phyloP scores from a whole-genome alignment of 1,140 invertebrate species.

The Anagrus nilaparvatae region DNA sequence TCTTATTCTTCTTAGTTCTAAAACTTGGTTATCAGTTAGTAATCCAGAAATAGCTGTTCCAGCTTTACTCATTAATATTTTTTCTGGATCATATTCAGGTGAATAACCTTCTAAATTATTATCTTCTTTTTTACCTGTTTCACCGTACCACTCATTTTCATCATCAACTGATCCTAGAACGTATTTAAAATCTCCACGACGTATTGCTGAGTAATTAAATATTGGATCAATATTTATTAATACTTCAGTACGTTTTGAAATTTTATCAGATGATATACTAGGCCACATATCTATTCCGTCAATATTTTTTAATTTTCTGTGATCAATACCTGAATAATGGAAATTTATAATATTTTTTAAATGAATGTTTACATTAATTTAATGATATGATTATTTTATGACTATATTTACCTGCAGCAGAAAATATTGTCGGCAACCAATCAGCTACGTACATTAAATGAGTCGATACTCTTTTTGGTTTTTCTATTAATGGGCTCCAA shows the following conservation, averaged over 20 bases:
- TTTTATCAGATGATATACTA: constrained; percentile 42
- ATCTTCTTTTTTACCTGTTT: constrained; percentile 31
- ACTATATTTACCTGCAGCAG: constrained; percentile 54
- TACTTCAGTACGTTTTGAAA: constrained; percentile 51
- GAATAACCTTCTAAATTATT: constrained; percentile 11
- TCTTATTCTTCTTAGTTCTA: too few relatives aligned
- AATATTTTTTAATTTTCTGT: constrained; percentile 33
- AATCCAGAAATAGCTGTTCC: constrained; percentile 38
- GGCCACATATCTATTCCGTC: constrained; percentile 68
- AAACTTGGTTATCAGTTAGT: constrained; percentile 36
- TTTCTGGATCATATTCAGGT: constrained; percentile 36
- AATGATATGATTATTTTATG: too few relatives aligned
- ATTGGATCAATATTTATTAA: constrained; percentile 67
- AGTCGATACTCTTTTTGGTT: constrained; percentile 52
- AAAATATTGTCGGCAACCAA: constrained; percentile 75
- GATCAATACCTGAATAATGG: constrained; percentile 18
- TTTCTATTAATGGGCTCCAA: constrained; percentile 60
- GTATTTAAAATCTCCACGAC: constrained; percentile 63
- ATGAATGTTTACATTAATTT: too few relatives aligned
- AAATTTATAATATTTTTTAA: too few relatives aligned
- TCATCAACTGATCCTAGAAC: constrained; percentile 48
- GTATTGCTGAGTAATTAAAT: constrained; percentile 48
- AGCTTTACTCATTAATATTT: constrained; percentile 41
- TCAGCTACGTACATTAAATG: constrained; percentile 75
- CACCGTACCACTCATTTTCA: constrained; percentile 51